phyloP scores from a whole-genome alignment of 1,140 invertebrate species.

The Drosophila willistoni region DNA sequence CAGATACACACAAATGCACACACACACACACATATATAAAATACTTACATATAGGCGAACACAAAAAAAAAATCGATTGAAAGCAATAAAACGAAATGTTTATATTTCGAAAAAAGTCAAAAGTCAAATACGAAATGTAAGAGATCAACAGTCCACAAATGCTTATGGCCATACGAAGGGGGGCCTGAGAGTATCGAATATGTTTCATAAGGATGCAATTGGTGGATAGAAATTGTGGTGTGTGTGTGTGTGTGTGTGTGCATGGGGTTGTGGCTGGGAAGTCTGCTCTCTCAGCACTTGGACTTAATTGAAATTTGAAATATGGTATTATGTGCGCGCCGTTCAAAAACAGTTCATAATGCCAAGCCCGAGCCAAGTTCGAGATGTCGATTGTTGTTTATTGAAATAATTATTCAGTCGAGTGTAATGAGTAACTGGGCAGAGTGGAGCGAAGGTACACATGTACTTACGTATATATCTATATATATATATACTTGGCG shows the following conservation, averaged over 20 bases:
- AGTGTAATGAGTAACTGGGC: constrained; percentile 79
- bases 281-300: constrained; percentile 78
- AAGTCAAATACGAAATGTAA: constrained; percentile 71
- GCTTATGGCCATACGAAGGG: background rate
- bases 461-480: background rate
- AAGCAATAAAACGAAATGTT: constrained; percentile 75
- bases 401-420: constrained; percentile 77
- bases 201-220: constrained; percentile 49
- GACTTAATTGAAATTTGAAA: constrained; percentile 83
- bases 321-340: constrained; percentile 80
- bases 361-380: constrained; percentile 54
- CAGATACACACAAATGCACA: constrained; percentile 1
- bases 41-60: background rate
- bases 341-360: constrained; percentile 80
- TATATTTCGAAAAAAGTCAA: constrained; percentile 74
- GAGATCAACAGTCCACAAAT: constrained; percentile 51
- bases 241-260: background rate
- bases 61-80: constrained; percentile 55
- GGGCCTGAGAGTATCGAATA: constrained; percentile 1
- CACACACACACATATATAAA: background rate
- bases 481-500: background rate
- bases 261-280: constrained; percentile 1
- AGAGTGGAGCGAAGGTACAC: constrained; percentile 59
- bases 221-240: constrained; percentile 29
- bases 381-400: constrained; percentile 66